phyloP scores from a whole-genome alignment of 2,113 vertebrate genomes.

The Stictonetta naevosa region DNA sequence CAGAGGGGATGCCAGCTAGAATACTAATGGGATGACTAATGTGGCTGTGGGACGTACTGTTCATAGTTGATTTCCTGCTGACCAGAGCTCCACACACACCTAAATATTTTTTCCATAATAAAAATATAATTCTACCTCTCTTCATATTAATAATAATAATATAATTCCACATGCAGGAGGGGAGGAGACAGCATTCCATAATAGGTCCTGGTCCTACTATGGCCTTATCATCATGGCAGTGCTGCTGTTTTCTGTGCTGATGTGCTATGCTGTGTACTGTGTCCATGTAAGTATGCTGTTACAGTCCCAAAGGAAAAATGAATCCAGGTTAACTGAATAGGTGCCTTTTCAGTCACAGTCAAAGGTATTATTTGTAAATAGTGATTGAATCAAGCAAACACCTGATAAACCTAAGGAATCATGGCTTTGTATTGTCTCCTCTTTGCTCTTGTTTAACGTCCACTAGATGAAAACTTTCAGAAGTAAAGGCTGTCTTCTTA shows the following conservation, averaged over 20 bases:
- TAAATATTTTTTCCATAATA: not conserved
- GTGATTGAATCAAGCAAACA: not conserved
- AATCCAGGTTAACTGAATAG: rapidly evolving
- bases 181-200: not conserved
- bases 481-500: not conserved
- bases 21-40: rapidly evolving
- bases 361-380: not conserved
- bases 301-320: not conserved
- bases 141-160: not conserved
- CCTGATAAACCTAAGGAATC: not conserved
- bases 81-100: not conserved
- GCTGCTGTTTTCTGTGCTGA: not conserved
- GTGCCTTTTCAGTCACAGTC: not conserved
- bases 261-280: not conserved
- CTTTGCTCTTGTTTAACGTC: not conserved
- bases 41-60: not conserved
- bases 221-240: rapidly evolving
- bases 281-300: conserved; percentile 11
- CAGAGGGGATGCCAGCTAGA: not conserved
- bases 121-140: not conserved
- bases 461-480: not conserved
- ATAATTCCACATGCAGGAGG: not conserved
- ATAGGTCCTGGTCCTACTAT: not conserved
- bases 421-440: not conserved
- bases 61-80: not conserved